These are phyloP conservation scores for Clupea harengus DNA, from an alignment of 2,113 vertebrate genomes.

Conservation along the genomic window DNA sequence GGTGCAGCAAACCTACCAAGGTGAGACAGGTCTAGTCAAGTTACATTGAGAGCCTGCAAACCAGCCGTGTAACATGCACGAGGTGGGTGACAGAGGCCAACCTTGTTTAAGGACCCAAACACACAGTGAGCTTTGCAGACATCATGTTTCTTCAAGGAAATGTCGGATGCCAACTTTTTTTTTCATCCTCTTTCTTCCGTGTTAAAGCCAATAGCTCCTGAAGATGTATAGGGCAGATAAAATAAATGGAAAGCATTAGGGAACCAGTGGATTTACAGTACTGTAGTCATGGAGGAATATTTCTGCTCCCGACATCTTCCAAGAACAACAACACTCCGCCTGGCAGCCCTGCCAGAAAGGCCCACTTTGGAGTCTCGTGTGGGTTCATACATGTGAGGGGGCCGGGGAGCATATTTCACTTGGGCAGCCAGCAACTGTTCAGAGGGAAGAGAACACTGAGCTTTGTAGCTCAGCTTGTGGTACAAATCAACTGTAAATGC, in stretches of 20 bases:
- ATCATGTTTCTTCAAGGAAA: conserved; percentile 28
- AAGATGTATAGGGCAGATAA: conserved; percentile 51
- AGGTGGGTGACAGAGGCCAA: conserved; percentile 52
- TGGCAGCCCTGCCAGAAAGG: conserved; percentile 23
- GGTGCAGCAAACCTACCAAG: neutral
- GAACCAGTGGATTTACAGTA: conserved; percentile 34
- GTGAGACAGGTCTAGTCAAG: neutral
- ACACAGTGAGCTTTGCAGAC: conserved; percentile 45
- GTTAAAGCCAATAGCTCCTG: conserved; percentile 40
- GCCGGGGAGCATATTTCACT: conserved; percentile 8
- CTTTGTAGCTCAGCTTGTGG: conserved; percentile 36
- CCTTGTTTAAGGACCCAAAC: conserved; percentile 45
- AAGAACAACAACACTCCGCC: conserved; percentile 43
- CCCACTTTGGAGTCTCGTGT: conserved; percentile 22
- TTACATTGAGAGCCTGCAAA: neutral
- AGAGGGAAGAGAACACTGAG: conserved; percentile 32
- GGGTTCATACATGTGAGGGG: conserved; percentile 33
- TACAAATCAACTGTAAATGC: conserved; percentile 39
- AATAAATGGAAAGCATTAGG: conserved; percentile 46
- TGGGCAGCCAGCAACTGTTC: neutral
- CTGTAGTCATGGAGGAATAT: conserved; percentile 44
- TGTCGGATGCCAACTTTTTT: conserved; percentile 51
- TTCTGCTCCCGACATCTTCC: conserved; percentile 30
- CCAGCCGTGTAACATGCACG: conserved; percentile 32
- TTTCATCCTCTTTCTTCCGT: neutral